Percentiles rank a stretch among this genome's conserved stretches.
These are phyloP conservation scores for human DNA, from an alignment of 2,113 vertebrate species.

Conservation along the genomic window DNA sequence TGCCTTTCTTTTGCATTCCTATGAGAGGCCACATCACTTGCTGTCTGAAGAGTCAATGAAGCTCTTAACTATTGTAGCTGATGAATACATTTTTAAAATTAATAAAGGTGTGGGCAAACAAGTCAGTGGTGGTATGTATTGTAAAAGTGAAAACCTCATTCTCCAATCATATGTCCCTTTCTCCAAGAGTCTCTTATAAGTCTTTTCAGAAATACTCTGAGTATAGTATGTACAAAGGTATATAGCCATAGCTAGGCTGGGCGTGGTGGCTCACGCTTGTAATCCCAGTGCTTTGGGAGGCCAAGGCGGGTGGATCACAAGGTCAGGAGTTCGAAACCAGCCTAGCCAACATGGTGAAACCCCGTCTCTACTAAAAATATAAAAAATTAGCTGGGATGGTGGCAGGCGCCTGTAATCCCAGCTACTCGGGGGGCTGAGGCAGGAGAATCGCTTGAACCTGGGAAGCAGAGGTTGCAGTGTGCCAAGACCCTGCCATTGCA, in stretches of 20 bases:
- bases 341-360: too few species aligned
- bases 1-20: not conserved
- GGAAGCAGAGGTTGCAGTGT: too few species aligned
- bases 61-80: not conserved
- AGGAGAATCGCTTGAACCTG: too few species aligned
- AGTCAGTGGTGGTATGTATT: not conserved
- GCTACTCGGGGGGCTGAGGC: too few species aligned
- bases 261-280: too few species aligned
- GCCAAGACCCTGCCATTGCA: too few species aligned
- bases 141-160: not conserved
- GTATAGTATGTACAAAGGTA: not conserved
- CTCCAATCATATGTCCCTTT: not conserved
- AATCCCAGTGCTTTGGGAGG: too few species aligned
- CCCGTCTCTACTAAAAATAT: too few species aligned
- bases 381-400: too few species aligned
- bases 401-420: too few species aligned
- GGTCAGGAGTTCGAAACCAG: too few species aligned
- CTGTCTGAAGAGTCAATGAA: not conserved
- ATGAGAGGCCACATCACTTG: not conserved
- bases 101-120: not conserved
- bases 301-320: too few species aligned
- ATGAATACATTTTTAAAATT: not conserved
- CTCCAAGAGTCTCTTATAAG: not conserved
- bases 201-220: not conserved
- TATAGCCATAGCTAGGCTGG: not conserved